These are phyloP conservation scores for Burhinus bistriatus DNA, from an alignment of 2,113 vertebrate species.

Conservation along the genomic window DNA sequence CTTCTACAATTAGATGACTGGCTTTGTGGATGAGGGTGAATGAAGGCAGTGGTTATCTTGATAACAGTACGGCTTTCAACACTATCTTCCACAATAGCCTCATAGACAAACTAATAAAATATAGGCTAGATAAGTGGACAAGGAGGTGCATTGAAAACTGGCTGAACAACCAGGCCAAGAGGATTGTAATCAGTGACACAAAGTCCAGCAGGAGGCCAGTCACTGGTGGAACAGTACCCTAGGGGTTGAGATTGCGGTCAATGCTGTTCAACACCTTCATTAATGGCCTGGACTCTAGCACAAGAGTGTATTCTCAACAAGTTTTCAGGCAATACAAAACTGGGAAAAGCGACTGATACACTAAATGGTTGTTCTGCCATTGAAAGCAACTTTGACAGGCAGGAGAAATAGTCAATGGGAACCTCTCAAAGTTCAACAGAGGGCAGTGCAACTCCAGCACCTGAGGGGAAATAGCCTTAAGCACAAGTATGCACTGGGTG, in stretches of 20 bases:
- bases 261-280: not conserved
- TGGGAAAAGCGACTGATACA: not conserved
- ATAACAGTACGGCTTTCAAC: not conserved
- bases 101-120: not conserved
- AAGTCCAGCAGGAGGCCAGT: not conserved
- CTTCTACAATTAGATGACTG: not conserved
- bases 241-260: accelerated
- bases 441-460: not conserved
- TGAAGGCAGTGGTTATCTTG: not conserved
- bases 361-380: not conserved
- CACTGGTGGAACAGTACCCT: not conserved
- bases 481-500: not conserved
- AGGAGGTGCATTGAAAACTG: not conserved
- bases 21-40: not conserved
- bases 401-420: not conserved
- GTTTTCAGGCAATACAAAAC: not conserved
- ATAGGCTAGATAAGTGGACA: not conserved
- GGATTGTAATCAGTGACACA: not conserved
- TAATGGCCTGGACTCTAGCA: not conserved
- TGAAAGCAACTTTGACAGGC: not conserved
- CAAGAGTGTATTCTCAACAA: not conserved
- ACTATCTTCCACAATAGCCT: not conserved
- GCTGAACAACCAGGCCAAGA: not conserved
- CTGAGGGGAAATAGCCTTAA: not conserved
- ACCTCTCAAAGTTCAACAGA: not conserved